Base-by-base conservation (phyloP, 2,797 vertebrate genomes). In the Cossypha heuglini region DNA sequence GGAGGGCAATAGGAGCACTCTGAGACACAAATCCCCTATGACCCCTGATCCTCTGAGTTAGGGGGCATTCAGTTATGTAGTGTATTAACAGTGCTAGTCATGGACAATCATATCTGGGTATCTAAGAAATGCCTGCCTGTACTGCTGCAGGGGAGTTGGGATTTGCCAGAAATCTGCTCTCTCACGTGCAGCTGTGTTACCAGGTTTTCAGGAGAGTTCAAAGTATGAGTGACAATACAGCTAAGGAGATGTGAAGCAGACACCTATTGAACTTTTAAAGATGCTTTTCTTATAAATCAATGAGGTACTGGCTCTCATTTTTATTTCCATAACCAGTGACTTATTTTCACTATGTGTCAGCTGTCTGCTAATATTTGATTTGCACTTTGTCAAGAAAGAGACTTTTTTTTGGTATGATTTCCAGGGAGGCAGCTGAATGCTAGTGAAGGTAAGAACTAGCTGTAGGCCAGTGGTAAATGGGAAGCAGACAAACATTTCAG, bases 81-180 rank as follows among this genome's bases (percentile, higher is more conserved):
- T 0, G 0, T 8, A 31, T 29, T 51, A 31, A 37, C 25, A 40
- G 1, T 21, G 37, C 25, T 49, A 10, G 26, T 55, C n/a, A 8
- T 40, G 29, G 25, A 21, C 46, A 77, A 13, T 21, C n/a, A 26
- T 1, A 29, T 6, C 12, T 0, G 1, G 16, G 29, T 37, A 19
- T 49, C 43, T 54, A 11, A 35, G 43, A 58, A 61, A 69, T 37
- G 12, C n/a, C 28, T 73, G 67, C 26, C 38, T 29, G 18, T 22
- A 26, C 38, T 18, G 33, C 29, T 13, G 17, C 35, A 43, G 25
- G 22, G 29, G 7, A 52, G 18, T 3, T 26, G 45, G 48, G 28
- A 43, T 62, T 74, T 67, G 64, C 31, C 48, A 77, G 40, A 83
- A 55, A 55, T 21, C 29, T 40, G 14, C 29, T 90, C 37, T 59